Base-by-base conservation (phyloP, 1,140 invertebrate genomes). In the Temnothorax longispinosus region DNA sequence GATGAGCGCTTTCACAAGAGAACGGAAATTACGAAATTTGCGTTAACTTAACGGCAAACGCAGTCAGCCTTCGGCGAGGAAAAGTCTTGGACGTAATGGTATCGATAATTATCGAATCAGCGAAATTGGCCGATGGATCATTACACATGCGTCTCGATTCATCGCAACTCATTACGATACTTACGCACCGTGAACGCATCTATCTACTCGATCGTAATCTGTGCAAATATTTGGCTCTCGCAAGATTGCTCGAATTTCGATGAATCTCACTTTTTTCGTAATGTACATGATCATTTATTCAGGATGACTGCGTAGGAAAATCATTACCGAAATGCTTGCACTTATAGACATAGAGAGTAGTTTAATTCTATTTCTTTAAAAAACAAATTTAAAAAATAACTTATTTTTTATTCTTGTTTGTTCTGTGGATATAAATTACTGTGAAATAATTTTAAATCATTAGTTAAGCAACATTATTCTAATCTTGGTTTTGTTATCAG, bases 21-120 rank as follows among this genome's bases (percentile, higher is more conserved):
- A 84, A n/a, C 80, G 80, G 80, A 84, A 84, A 84, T 84, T 84
- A 72, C 69, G 65, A 84, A 74, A 84, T 84, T 84, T 84, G 41
- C 54, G 13, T 74, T 75, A 84, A 62, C 69, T 84, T 74, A 27
- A 27, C 11, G 41, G 52, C 67, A 74, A 84, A 75, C 13, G 69
- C 21, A 54, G 67, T 3, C 18, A 41, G 41, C 11, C 47, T 84
- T 52, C 7, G 27, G 1, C 32, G 54, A n/a, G 44, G 69, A 84
- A 84, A 62, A 72, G 41, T 75, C 41, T 47, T 27, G 47, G 18
- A 38, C 62, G 67, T 84, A 74, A 84, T 60, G 32, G 27, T 75
- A 60, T 75, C 41, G 54, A 84, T 84, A 84, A 84, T 84, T 84
- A 84, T 84, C 41, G 32, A 18, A 50, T 47, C 38, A 47, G 52